These are phyloP conservation scores for Rhinichthys osculus DNA, from an alignment of 2,797 vertebrate species.

Conservation along the genomic window DNA sequence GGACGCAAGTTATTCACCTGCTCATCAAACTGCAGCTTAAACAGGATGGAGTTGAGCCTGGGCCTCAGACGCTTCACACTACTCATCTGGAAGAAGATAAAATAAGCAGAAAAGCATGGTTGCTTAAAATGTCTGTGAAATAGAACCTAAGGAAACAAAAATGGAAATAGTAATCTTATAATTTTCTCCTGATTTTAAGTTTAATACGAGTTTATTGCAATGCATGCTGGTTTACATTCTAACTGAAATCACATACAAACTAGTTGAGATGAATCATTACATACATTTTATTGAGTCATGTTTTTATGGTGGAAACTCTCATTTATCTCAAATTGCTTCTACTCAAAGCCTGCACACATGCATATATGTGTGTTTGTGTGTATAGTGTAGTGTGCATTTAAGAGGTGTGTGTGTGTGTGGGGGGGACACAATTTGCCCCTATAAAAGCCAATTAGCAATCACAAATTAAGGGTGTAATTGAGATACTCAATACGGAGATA, in stretches of 20 bases:
- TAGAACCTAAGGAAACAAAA: background rate
- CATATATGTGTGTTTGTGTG: slow-evolving; percentile 15
- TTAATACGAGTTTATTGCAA: background rate
- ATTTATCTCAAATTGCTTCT: background rate
- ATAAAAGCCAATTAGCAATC: slow-evolving; percentile 55
- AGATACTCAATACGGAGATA: slow-evolving; percentile 52
- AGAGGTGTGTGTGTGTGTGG: slow-evolving; percentile 31
- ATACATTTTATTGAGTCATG: background rate
- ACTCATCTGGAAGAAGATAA: slow-evolving; percentile 85
- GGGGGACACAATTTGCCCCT: slow-evolving; percentile 33
- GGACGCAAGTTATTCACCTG: slow-evolving; percentile 93
- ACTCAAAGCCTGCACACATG: background rate
- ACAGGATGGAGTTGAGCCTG: slow-evolving; percentile 94
- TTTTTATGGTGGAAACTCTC: background rate
- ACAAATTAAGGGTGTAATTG: slow-evolving; percentile 42
- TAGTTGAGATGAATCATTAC: no score
- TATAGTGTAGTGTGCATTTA: slow-evolving; percentile 45
- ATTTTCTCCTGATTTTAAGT: background rate
- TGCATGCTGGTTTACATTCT: background rate
- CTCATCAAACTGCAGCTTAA: slow-evolving; percentile 97
- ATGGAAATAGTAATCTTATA: background rate
- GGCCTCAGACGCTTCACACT: slow-evolving; percentile 89
- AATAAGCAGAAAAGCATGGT: background rate
- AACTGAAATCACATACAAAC: background rate
- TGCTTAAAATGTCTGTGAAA: no score